These are phyloP conservation scores for Pentamera pediparva DNA, from an alignment of 53 echinoderm and acorn worm genomes.

Conservation along the genomic window DNA sequence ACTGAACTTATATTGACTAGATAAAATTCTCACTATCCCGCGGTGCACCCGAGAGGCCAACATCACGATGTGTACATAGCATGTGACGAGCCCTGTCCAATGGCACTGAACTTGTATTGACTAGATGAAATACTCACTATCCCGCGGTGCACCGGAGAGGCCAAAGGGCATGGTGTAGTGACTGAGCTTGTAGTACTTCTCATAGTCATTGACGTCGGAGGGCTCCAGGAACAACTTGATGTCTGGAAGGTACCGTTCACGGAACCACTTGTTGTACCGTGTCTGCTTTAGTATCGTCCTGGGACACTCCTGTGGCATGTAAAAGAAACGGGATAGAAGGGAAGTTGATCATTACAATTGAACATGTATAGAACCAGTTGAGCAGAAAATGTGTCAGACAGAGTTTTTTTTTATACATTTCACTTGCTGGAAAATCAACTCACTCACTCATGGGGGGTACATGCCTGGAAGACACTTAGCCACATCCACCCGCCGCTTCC, in stretches of 20 bases:
- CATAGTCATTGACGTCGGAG: constrained; percentile 62
- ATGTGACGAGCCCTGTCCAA: too few relatives aligned
- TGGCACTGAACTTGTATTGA: too few relatives aligned
- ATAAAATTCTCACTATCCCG: too few relatives aligned
- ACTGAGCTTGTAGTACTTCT: constrained; percentile 55
- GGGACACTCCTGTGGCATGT: constrained; percentile 53
- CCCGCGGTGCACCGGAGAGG: constrained; percentile 50
- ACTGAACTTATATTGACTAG: too few relatives aligned
- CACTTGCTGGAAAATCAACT: too few relatives aligned
- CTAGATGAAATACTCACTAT: constrained; percentile 74
- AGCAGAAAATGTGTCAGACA: background rate
- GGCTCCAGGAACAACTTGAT: constrained; percentile 77
- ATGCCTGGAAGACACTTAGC: too few relatives aligned
- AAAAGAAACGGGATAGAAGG: background rate
- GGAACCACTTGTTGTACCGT: constrained; percentile 79
- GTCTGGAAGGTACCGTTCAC: constrained; percentile 59
- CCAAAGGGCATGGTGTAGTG: constrained; percentile 77
- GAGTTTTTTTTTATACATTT: background rate
- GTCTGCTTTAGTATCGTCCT: constrained; percentile 59
- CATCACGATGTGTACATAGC: background rate
- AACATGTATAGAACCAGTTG: background rate
- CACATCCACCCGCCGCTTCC: too few relatives aligned
- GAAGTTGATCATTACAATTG: background rate
- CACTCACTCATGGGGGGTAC: too few relatives aligned
- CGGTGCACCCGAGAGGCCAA: background rate